Conservation (phyloP, 2,113 vertebrate species). For the Sitta europaea region DNA sequence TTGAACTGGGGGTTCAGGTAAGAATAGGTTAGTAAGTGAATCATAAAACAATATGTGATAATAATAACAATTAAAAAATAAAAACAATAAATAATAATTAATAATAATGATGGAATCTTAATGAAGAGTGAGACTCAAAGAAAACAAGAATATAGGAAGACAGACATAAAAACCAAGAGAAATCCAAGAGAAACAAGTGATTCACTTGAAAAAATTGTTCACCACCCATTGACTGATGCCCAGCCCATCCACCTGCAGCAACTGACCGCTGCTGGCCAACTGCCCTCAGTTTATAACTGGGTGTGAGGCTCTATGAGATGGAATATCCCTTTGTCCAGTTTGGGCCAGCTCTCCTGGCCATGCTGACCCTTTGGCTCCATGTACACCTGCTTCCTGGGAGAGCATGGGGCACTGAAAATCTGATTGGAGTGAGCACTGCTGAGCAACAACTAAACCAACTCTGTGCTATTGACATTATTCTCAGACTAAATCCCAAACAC, state of each 20-base stretch:
- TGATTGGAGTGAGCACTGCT: background rate
- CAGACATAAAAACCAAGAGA: background rate
- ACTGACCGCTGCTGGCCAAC: background rate
- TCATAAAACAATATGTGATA: background rate
- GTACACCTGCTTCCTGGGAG: accelerated
- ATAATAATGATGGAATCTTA: too few species aligned
- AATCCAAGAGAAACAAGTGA: background rate
- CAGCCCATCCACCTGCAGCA: background rate
- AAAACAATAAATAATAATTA: too few species aligned
- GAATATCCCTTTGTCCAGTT: background rate
- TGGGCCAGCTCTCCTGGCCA: background rate
- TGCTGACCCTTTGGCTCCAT: background rate
- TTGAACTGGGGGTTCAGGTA: background rate
- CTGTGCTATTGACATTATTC: background rate
- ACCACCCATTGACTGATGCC: background rate
- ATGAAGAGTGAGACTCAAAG: background rate
- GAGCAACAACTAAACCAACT: background rate
- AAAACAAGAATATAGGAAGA: background rate
- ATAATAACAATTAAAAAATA: too few species aligned
- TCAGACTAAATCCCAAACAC: background rate
- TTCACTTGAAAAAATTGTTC: background rate
- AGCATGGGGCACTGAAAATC: background rate
- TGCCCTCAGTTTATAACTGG: background rate
- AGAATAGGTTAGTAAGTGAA: background rate
- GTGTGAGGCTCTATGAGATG: accelerated